A percentile compares a stretch with the other conserved stretches of the same genome.
phyloP scores from a whole-genome alignment of 2,797 vertebrate genomes.

The Rousettus madagascariensis region DNA sequence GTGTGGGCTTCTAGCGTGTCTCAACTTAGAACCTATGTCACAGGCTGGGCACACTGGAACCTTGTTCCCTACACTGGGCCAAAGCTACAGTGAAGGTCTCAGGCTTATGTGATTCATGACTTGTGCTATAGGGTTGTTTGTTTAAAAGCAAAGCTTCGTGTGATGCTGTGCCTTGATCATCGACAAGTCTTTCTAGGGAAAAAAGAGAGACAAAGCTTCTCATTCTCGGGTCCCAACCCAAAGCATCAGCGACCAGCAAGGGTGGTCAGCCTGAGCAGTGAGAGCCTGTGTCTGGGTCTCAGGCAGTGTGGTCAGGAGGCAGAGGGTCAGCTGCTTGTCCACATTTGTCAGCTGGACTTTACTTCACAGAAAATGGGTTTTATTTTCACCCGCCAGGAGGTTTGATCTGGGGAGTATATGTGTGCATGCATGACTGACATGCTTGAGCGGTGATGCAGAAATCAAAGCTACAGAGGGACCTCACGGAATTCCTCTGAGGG shows the following conservation, averaged over 20 bases:
- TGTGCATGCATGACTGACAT: not conserved
- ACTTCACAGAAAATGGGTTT: not conserved
- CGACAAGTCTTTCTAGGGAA: not conserved
- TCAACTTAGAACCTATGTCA: not conserved
- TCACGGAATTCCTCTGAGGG: not conserved
- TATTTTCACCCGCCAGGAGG: not conserved
- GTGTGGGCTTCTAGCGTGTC: rapidly evolving
- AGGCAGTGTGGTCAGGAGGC: not conserved
- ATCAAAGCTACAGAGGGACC: not conserved
- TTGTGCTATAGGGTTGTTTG: not conserved
- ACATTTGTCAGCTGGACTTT: not conserved
- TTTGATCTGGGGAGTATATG: not conserved
- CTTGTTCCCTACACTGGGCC: not conserved
- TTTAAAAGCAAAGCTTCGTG: not conserved
- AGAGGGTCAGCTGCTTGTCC: too few relatives aligned
- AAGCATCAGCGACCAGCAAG: not conserved
- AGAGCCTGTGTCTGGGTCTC: not conserved
- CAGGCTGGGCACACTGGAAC: rapidly evolving
- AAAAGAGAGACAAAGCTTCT: not conserved
- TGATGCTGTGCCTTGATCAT: not conserved
- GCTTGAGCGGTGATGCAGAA: not conserved
- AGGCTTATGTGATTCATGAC: not conserved
- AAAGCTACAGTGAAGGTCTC: not conserved
- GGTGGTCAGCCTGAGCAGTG: not conserved
- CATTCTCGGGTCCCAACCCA: not conserved